Evolutionary conservation across 2,797 vertebrate species (phyloP), one percentile per base, ranked within the genome.

Genomic region (Meda fulgida): DNA sequence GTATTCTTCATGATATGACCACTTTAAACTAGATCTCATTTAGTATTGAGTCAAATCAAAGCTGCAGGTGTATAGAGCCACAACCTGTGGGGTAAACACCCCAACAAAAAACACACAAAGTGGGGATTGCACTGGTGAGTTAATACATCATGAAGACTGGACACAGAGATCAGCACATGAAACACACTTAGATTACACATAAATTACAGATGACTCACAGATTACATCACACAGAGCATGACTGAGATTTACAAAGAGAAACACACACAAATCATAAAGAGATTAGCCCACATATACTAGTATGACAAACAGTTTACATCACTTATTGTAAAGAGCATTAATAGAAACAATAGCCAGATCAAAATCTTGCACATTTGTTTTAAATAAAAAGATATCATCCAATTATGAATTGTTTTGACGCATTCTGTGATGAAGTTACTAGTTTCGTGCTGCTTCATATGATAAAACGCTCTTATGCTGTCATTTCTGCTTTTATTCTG

Each of bases 151-250:
- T 40, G n/a, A 84, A 75, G n/a, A 82, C 51, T 21, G 11, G 26
- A 40, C 67, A 26, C 26, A 72, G 18, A 58, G 19, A 63, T 69
- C 43, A 40, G 31, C 14, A 76, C 23, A 66, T 40, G 26, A 73
- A 76, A 73, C 40, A 26, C 58, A 83, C 29, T 83, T 14, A 86
- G 71, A 79, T 73, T 75, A 86, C 84, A 88, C 78, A 80, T 63
- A 86, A 67, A 84, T 88, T 82, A 89, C 87, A 87, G 84, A 88
- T 87, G 87, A 88, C 76, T 83, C 81, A 87, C 73, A 87, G 81
- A 87, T 87, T 65, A 86, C 82, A 83, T 80, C 86, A 90, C 81
- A 88, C 58, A 80, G 87, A 86, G 84, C 70, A 88, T 80, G 78
- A 87, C 72, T 88, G 87, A 86, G 84, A 86, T 83, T 84, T 82